Conservation (phyloP, 64 coral and sea anemone species). For the Pachyseris speciosa region DNA sequence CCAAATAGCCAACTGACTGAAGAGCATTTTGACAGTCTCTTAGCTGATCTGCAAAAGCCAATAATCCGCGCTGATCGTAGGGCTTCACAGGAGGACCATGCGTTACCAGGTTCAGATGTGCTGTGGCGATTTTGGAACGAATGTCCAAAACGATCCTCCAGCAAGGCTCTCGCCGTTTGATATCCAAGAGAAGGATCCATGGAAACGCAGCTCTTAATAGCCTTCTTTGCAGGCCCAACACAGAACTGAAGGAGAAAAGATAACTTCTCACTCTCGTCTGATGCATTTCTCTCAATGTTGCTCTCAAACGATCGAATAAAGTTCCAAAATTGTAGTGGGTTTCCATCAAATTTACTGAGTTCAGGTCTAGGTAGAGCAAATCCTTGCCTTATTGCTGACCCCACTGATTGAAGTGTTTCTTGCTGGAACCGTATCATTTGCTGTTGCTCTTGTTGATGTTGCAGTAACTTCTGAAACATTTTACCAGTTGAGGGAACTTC, state of each 20-base stretch:
- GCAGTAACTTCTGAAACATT: not conserved
- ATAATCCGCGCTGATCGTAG: constrained; percentile 35
- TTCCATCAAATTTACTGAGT: too few relatives aligned
- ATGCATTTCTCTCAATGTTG: constrained; percentile 51
- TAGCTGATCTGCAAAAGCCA: constrained; percentile 44
- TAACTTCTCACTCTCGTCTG: constrained; percentile 39
- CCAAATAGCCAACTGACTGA: not conserved
- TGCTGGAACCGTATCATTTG: too few relatives aligned
- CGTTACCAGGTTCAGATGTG: constrained; percentile 54
- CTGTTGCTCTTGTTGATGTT: too few relatives aligned
- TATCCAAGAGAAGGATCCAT: constrained; percentile 59
- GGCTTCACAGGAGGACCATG: constrained; percentile 52
- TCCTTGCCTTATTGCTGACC: too few relatives aligned
- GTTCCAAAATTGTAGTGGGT: too few relatives aligned
- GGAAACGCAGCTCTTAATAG: constrained; percentile 57
- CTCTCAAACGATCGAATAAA: constrained; percentile 63
- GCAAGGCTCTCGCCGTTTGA: constrained; percentile 9
- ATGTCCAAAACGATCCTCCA: constrained; percentile 55
- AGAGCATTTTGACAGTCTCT: constrained; percentile 13
- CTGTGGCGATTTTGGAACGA: constrained; percentile 42
- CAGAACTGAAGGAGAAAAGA: constrained; percentile 70
- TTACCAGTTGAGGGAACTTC: not conserved
- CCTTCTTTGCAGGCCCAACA: constrained; percentile 43
- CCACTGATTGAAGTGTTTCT: too few relatives aligned
- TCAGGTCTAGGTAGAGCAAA: too few relatives aligned